Evolutionary conservation across 2,888 invertebrate species (phyloP), one percentile per base, ranked within the genome.

Genomic region (Thysanoteuthis rhombus): DNA sequence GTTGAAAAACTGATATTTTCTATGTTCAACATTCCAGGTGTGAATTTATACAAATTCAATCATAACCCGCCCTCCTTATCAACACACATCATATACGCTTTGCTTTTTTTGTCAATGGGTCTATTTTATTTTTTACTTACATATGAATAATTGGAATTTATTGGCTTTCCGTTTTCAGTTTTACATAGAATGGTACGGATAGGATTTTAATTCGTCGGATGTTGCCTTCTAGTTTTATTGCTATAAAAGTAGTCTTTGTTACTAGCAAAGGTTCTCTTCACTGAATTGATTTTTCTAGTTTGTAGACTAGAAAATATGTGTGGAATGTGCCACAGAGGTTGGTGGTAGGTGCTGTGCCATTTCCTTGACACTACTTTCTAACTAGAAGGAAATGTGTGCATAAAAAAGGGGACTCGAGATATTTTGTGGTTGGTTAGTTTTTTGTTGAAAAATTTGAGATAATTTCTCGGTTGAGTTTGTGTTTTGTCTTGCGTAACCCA

Each of bases 271-370:
- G n/a, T 75, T 75, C 12, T 75, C 75, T 75, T 75, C 75, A n/a
- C 75, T 75, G 75, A 75, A 75, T 75, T 75, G 75, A 75, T 75
- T 75, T 75, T 75, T 75, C 75, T 75, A 75, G n/a, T 75, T 75
- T 75, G 75, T 75, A 75, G 75, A 75, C 75, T n/a, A 75, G 75
- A 36, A 75, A 75, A 75, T 75, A 75, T 75, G 75, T 36, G n/a
- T 75, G 75, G 75, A 75, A 75, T 75, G 75, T 75, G 75, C 75
- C n/a, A 75, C n/a, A 75, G 75, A 75, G n/a, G n/a, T 75, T 36
- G n/a, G n/a, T 36, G n/a, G n/a, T 36, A 16, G n/a, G 16, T n/a
- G n/a, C 75, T 75, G n/a, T 75, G 75, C 75, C 75, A 75, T 75
- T 75, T 75, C n/a, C n/a, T 75, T 75, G 75, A n/a, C 75, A 75